A percentile compares a stretch with the other conserved stretches of the same genome.
Evolutionary conservation across 2,797 vertebrate species (phyloP).

Genomic region (Myotis pilosus): DNA sequence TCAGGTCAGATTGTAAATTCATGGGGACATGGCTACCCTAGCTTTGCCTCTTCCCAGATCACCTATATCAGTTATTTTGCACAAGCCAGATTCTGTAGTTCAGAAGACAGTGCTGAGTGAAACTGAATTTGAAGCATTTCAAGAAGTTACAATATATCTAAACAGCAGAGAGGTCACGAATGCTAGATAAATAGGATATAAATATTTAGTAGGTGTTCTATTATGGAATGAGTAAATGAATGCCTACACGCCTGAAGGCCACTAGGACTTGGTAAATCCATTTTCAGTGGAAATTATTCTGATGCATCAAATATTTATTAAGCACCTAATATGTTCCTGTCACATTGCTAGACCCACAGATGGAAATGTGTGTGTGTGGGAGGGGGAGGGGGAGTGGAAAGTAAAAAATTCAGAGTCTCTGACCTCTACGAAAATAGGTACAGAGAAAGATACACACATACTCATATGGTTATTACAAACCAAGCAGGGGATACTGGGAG

Average conservation of each 20-base stretch:
- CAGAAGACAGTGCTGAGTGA: not conserved
- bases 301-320: conserved; percentile 67
- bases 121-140: conserved; percentile 36
- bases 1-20: not conserved
- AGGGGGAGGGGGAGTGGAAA: not conserved
- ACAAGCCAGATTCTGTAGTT: not conserved
- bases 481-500: not conserved
- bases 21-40: not conserved
- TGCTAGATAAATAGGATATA: conserved; percentile 58
- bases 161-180: conserved; percentile 50
- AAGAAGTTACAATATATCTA: conserved; percentile 34
- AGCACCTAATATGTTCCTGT: conserved; percentile 32
- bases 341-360: conserved; percentile 42
- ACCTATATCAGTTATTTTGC: conserved; percentile 8
- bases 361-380: not conserved
- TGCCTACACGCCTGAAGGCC: not conserved
- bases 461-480: not conserved
- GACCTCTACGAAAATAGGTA: not conserved
- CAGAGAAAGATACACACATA: not conserved
- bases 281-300: conserved; percentile 65
- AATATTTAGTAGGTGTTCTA: conserved; percentile 66
- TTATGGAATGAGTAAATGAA: conserved; percentile 22
- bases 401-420: not conserved
- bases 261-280: conserved; percentile 28
- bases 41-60: not conserved